Evolutionary conservation across 2,888 invertebrate species (phyloP).

Genomic region (Meiosimyza decipiens): DNA sequence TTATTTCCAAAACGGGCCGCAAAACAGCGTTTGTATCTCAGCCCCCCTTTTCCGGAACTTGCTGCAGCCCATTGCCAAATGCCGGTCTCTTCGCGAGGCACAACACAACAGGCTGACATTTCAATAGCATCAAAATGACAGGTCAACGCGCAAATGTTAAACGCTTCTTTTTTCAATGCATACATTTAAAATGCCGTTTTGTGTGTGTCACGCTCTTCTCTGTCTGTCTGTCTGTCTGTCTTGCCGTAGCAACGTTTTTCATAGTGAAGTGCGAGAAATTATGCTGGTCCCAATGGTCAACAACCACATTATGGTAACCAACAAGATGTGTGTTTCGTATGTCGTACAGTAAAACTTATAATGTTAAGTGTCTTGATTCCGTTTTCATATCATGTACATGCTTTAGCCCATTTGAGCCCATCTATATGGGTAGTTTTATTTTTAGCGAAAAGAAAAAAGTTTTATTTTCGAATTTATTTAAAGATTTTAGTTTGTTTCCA

Average conservation of each 20-base stretch:
- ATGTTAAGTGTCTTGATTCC: conserved; percentile 39
- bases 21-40: conserved; percentile 8
- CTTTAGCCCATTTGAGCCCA: no score
- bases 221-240: no score
- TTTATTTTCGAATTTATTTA: no score
- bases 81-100: not conserved
- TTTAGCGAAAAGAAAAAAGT: no score
- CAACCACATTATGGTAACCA: not conserved
- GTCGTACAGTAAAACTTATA: conserved; percentile 42
- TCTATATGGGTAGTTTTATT: no score
- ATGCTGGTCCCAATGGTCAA: conserved; percentile 11
- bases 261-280: conserved; percentile 23
- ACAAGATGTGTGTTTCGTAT: not conserved
- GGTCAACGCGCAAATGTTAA: conserved; percentile 59
- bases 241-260: not conserved
- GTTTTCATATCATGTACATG: no score
- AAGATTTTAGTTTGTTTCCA: no score
- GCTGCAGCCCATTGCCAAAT: not conserved
- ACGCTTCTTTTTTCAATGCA: conserved; percentile 30
- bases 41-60: conserved; percentile 16
- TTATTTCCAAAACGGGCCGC: conserved; percentile 11
- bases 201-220: not conserved
- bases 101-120: conserved; percentile 58
- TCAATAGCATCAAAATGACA: conserved; percentile 66
- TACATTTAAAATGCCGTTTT: conserved; percentile 2